Base-by-base conservation (phyloP, 2,888 invertebrate genomes). In the Eulithis prunata region DNA sequence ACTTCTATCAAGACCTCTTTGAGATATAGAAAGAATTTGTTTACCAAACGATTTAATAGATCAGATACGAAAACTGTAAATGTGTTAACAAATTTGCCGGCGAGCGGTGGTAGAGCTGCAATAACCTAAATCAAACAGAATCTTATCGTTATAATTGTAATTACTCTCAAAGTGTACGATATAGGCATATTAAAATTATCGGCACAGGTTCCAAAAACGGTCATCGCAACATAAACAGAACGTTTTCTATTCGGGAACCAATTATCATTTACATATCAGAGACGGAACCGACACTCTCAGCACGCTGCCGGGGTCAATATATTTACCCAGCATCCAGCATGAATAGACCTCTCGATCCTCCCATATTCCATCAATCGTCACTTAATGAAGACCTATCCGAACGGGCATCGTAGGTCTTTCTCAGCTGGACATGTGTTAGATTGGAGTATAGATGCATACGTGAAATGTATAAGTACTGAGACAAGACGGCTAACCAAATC, bases 211-310 rank as follows among this genome's bases (percentile, higher is more conserved):
- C 82, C 82, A 79, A 82, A 80, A 83, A 82, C 85, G 82, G 82
- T 82, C 82, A 77, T 82, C 79, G 86, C 81, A 86, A 87, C 87
- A 86, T 89, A 88, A 87, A 88, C 85, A 87, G 87, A 89, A 87
- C 85, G 83, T 89, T 89, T 91, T 89, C 87, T 86, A 88, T 91
- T 90, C 88, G 85, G 85, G 89, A 91, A 90, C 90, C 90, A 92
- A 91, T 92, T 91, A 91, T 91, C 91, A 91, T 91, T 91, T 89
- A 91, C 90, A 90, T 91, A 91, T 91, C 90, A 90, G 85, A 91
- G 88, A 89, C 85, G 87, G 86, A 84, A 89, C 90, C 90, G 91
- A 89, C 89, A 85, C 84, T 85, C 83, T 88, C 84, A 86, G 88
- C 88, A 87, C 86, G 89, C 85, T 87, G 88, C 82, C 83, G 89